phyloP scores from a whole-genome alignment of 2,888 invertebrate species.

The Deroplatys truncata region DNA sequence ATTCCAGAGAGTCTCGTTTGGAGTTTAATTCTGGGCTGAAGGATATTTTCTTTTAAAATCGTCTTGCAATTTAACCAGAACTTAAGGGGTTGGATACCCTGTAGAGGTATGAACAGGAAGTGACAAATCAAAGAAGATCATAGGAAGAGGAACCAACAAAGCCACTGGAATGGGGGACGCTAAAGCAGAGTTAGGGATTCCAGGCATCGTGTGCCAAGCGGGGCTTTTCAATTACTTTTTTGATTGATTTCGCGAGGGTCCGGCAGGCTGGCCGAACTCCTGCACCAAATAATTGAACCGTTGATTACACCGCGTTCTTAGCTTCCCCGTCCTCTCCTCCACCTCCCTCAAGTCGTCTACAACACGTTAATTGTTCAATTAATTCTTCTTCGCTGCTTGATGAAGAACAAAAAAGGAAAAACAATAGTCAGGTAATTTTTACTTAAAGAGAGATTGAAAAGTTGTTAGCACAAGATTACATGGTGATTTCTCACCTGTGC shows the following conservation, averaged over 20 bases:
- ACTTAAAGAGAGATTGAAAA: not conserved
- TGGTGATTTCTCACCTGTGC: not conserved
- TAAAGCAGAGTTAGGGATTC: constrained; percentile 18
- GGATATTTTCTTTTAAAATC: too few species aligned
- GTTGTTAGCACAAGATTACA: not conserved
- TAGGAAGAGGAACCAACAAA: not conserved
- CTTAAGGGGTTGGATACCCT: not conserved
- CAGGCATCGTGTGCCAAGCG: constrained; percentile 10
- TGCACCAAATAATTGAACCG: constrained; percentile 30
- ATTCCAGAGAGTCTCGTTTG: too few species aligned
- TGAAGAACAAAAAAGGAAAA: not conserved
- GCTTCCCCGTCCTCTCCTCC: not conserved
- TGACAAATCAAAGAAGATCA: constrained; percentile 13
- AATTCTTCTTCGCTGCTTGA: not conserved
- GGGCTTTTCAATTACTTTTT: constrained; percentile 22
- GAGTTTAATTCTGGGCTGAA: too few species aligned
- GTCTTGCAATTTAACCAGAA: not conserved
- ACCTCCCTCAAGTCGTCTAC: not conserved
- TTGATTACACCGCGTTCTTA: constrained; percentile 26
- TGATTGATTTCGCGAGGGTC: constrained; percentile 21
- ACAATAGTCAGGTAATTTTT: not conserved
- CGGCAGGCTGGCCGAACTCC: constrained; percentile 5
- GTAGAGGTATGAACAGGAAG: not conserved
- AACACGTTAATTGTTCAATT: not conserved
- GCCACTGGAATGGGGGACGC: not conserved